Evolutionary conservation across 1,140 invertebrate genomes (phyloP).

Genomic region (Anastatus disparis): DNA sequence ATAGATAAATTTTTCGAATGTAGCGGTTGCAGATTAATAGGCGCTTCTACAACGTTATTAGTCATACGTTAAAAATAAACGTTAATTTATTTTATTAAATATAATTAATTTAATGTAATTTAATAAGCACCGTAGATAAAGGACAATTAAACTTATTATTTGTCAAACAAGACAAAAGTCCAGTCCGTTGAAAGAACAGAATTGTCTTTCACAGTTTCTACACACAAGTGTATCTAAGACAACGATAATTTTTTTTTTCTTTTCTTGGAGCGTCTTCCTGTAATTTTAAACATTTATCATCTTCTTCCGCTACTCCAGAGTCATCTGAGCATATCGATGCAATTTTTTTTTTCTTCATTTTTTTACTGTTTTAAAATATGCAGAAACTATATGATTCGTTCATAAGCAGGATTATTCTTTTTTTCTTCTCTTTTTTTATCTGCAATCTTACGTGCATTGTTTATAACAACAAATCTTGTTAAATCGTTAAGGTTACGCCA

Average conservation of each 20-base stretch:
- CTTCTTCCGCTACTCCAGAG: neutral
- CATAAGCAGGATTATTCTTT: neutral
- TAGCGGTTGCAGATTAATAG: too few species aligned
- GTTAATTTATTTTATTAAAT: neutral
- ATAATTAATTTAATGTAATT: neutral
- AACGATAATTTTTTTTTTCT: constrained; percentile 2
- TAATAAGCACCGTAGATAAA: neutral
- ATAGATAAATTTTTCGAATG: too few species aligned
- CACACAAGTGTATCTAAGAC: neutral
- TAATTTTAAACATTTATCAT: constrained; percentile 26
- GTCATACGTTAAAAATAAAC: neutral
- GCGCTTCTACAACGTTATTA: neutral
- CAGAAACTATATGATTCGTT: neutral
- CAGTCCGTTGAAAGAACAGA: too few species aligned
- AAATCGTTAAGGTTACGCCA: too few species aligned
- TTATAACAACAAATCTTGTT: too few species aligned
- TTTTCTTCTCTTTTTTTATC: neutral
- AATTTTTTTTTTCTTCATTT: neutral
- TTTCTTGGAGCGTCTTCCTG: constrained; percentile 9
- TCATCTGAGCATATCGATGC: neutral
- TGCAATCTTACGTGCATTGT: neutral
- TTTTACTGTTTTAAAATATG: neutral
- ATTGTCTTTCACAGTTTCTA: constrained; percentile 22
- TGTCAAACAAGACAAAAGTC: too few species aligned
- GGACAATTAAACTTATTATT: neutral